Percentiles rank a stretch among this genome's conserved stretches.
Conservation (phyloP, 2,888 invertebrate species). For the Lycophotia porphyrea region DNA sequence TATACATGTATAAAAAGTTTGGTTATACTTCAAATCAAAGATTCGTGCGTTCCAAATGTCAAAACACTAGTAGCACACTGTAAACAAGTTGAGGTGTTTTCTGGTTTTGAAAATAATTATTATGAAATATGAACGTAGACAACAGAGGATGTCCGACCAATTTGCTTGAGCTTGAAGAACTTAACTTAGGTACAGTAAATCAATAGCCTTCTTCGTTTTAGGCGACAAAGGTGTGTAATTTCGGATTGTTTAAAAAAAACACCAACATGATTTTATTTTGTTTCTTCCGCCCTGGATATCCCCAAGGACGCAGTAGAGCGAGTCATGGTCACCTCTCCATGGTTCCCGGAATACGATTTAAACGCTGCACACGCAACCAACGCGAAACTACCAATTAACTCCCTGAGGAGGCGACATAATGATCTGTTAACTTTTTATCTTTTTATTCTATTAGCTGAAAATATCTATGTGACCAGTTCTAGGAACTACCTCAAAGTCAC, state of each 20-base stretch:
- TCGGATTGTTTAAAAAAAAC: not conserved
- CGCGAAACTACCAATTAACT: slow-evolving; percentile 54
- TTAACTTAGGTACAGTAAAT: slow-evolving; percentile 4
- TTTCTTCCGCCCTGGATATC: slow-evolving; percentile 54
- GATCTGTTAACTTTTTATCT: slow-evolving; percentile 53
- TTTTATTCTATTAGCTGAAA: slow-evolving; percentile 42
- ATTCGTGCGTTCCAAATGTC: slow-evolving; percentile 52
- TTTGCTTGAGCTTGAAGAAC: too few species aligned
- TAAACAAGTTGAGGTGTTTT: not conserved
- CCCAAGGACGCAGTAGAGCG: slow-evolving; percentile 70
- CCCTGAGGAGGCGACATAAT: slow-evolving; percentile 58
- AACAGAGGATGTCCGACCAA: too few species aligned
- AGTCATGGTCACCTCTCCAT: slow-evolving; percentile 71
- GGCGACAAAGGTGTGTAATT: too few species aligned
- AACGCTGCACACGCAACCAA: slow-evolving; percentile 69
- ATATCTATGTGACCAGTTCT: slow-evolving; percentile 18
- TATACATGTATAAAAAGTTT: slow-evolving; percentile 43
- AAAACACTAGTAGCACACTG: slow-evolving; percentile 37
- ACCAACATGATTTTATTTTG: slow-evolving; percentile 8
- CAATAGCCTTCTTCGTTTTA: too few species aligned
- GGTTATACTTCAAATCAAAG: slow-evolving; percentile 19
- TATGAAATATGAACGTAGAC: not conserved
- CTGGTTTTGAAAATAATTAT: not conserved
- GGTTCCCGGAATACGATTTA: slow-evolving; percentile 80
- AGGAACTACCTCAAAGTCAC: slow-evolving; percentile 1